A percentile compares a stretch with the other conserved stretches of the same genome.
These are phyloP conservation scores for Cephus pulcher DNA, from an alignment of 2,888 invertebrate genomes.

Conservation along the genomic window DNA sequence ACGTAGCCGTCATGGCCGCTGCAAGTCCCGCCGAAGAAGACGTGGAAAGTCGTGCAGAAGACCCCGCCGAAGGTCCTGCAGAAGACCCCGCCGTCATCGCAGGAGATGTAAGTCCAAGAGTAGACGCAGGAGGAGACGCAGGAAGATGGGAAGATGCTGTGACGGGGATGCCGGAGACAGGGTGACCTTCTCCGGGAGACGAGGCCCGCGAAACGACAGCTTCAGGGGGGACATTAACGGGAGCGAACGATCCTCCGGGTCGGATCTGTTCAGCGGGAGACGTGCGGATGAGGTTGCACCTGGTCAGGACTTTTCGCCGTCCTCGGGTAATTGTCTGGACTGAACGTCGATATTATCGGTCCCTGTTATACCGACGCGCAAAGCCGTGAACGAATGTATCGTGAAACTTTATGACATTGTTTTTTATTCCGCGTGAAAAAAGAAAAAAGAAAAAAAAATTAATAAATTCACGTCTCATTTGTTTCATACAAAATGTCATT, in stretches of 20 bases:
- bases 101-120: slow-evolving; percentile 17
- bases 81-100: slow-evolving; percentile 21
- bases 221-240: not conserved
- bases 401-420: not conserved
- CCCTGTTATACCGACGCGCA: not conserved
- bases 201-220: not conserved
- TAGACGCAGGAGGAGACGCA: slow-evolving; percentile 10
- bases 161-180: not conserved
- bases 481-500: not conserved
- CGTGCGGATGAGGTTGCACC: not conserved
- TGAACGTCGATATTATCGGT: not conserved
- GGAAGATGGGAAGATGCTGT: slow-evolving; percentile 1
- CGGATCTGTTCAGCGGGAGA: slow-evolving; percentile 22
- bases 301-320: not conserved
- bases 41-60: not conserved
- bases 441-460: not conserved
- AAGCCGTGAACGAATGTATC: not conserved
- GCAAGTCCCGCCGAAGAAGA: not conserved
- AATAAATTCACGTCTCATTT: not conserved
- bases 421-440: not conserved
- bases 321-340: slow-evolving; percentile 12
- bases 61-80: not conserved
- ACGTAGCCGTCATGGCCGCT: not conserved
- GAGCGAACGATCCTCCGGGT: slow-evolving; percentile 31
- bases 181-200: not conserved